phyloP scores from a whole-genome alignment of 2,113 vertebrate species.

The Montifringilla adamsi region DNA sequence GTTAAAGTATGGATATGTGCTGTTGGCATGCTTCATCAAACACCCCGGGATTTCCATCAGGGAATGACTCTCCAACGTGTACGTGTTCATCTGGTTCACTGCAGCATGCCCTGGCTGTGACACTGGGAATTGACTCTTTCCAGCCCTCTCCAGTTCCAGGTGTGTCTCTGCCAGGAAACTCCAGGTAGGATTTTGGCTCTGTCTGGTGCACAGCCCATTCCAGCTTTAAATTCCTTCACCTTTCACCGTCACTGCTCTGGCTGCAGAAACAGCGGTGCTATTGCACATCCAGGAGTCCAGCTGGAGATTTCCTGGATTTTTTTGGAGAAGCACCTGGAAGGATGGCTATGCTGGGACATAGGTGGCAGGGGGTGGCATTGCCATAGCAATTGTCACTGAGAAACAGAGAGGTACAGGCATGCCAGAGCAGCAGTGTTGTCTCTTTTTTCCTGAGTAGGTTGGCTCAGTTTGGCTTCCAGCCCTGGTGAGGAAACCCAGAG shows the following conservation, averaged over 20 bases:
- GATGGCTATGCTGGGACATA: not conserved
- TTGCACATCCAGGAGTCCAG: rapidly evolving
- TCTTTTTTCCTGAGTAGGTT: not conserved
- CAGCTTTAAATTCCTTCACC: not conserved
- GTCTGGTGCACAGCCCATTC: not conserved
- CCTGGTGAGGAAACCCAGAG: not conserved
- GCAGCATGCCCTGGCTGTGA: not conserved
- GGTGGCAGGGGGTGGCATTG: not conserved
- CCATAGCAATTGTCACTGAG: constrained; percentile 17
- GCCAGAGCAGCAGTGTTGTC: not conserved
- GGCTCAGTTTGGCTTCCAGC: not conserved
- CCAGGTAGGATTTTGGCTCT: not conserved
- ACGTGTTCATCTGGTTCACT: not conserved
- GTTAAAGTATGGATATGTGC: not conserved
- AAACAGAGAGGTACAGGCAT: not conserved
- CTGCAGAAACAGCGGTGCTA: not conserved
- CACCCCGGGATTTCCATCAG: not conserved
- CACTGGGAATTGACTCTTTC: not conserved
- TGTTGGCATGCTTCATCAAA: not conserved
- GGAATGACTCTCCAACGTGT: not conserved
- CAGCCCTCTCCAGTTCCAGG: not conserved
- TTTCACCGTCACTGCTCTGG: rapidly evolving
- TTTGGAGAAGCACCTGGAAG: not conserved
- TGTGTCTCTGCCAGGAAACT: not conserved
- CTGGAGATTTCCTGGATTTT: not conserved